phyloP scores from a whole-genome alignment of 2,113 vertebrate species.

The Mungos mungo region DNA sequence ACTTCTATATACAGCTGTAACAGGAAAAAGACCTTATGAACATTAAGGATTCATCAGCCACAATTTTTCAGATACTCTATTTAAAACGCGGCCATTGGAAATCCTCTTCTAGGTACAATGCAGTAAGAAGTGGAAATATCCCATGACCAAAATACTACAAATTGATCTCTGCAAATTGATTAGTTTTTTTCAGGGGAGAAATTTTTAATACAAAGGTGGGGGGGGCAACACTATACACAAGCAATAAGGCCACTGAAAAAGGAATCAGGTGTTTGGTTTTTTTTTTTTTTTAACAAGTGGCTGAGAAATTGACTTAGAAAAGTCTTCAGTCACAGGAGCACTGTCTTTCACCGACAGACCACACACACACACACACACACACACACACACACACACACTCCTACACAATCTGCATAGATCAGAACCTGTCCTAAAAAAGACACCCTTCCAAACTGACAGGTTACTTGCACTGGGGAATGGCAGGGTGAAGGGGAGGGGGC shows the following conservation, averaged over 20 bases:
- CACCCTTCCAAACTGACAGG: background rate
- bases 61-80: background rate
- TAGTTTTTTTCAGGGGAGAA: conserved; percentile 24
- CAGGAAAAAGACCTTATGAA: background rate
- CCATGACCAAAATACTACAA: background rate
- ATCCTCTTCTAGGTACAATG: background rate
- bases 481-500: accelerated
- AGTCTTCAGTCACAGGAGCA: background rate
- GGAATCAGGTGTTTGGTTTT: background rate
- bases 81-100: background rate
- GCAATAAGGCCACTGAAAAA: background rate
- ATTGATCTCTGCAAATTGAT: background rate
- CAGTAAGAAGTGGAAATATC: background rate
- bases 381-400: background rate
- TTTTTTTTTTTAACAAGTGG: background rate
- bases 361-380: accelerated
- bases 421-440: background rate
- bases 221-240: background rate
- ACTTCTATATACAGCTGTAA: background rate
- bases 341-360: accelerated
- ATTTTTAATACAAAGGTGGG: background rate
- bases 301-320: background rate
- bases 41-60: background rate
- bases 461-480: background rate
- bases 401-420: background rate